Percentiles rank a stretch among this genome's conserved stretches.
Conservation (phyloP, 2,113 vertebrate species). For the Platysternon megacephalum region DNA sequence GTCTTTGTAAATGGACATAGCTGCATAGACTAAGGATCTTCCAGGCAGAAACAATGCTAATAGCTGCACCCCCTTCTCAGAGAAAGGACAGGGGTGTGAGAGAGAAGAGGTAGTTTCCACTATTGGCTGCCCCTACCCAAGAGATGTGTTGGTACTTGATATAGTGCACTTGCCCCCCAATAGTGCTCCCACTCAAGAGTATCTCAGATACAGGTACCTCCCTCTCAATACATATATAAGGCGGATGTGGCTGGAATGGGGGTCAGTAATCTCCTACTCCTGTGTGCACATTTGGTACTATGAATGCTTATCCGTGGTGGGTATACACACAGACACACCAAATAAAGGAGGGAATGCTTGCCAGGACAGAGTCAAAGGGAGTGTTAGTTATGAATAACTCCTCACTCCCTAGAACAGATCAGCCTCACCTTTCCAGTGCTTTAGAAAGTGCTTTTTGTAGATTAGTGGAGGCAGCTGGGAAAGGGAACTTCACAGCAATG, state of each 20-base stretch:
- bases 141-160: neutral
- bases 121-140: neutral
- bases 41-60: constrained; percentile 2
- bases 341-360: neutral
- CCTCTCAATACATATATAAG: neutral
- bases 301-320: accelerated
- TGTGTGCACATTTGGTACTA: neutral
- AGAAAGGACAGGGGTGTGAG: neutral
- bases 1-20: constrained; percentile 17
- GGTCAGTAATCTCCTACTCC: accelerated
- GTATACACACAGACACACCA: neutral
- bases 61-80: neutral
- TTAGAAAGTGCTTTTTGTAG: constrained; percentile 99
- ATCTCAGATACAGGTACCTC: neutral
- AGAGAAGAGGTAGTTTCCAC: neutral
- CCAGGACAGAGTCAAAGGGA: neutral
- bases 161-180: neutral
- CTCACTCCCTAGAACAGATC: neutral
- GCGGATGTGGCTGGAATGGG: neutral
- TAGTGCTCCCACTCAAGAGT: neutral
- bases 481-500: constrained; percentile 99
- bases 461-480: constrained; percentile 98
- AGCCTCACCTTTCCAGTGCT: constrained; percentile 94
- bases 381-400: neutral
- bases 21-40: neutral